phyloP scores from a whole-genome alignment of 2,797 vertebrate species.

The Ispidina picta region DNA sequence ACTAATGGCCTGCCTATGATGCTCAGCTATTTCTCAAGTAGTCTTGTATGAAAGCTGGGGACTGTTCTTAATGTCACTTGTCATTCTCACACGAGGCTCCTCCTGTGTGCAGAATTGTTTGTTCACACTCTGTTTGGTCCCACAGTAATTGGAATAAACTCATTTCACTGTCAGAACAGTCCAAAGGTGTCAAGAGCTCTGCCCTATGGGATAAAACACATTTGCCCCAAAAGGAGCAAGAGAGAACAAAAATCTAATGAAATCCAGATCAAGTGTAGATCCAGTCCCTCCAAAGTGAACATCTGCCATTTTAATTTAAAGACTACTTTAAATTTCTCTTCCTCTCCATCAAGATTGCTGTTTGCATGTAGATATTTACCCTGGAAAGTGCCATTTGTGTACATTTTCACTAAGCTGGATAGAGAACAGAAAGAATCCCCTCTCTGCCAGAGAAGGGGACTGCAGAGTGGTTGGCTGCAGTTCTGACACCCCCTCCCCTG shows the following conservation, averaged over 20 bases:
- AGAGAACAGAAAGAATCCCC: neutral
- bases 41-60: neutral
- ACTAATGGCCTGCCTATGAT: neutral
- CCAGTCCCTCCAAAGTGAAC: neutral
- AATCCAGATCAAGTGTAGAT: neutral
- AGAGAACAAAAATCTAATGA: neutral
- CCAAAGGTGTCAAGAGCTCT: neutral
- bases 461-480: neutral
- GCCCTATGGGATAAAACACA: neutral
- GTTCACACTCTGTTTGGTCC: constrained; percentile 27
- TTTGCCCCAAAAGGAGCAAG: neutral
- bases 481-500: neutral
- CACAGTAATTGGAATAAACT: constrained; percentile 2
- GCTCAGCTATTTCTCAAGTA: neutral
- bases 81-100: neutral
- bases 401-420: neutral
- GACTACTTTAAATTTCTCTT: neutral
- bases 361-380: neutral
- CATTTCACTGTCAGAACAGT: neutral
- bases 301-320: neutral
- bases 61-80: constrained; percentile 8
- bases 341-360: neutral
- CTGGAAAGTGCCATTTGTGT: neutral
- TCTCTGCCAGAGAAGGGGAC: neutral
- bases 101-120: constrained; percentile 25